Evolutionary conservation across 2,888 invertebrate genomes (phyloP).

Genomic region (Amiota communis): DNA sequence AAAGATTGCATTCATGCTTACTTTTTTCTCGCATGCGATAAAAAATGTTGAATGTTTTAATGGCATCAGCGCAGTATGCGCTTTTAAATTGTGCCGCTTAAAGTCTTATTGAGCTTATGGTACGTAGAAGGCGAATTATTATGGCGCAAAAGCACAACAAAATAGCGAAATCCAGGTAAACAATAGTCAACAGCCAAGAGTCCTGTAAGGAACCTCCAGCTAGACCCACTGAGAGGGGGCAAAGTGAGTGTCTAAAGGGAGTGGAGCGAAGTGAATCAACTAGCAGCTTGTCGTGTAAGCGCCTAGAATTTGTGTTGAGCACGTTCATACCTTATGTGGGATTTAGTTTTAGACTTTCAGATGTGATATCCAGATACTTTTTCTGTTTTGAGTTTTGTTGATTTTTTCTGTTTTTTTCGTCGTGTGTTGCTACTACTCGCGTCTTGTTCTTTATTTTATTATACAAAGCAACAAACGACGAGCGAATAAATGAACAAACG

Average conservation of each 20-base stretch:
- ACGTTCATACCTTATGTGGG: constrained; percentile 66
- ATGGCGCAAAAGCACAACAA: neutral
- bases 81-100: constrained; percentile 22
- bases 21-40: neutral
- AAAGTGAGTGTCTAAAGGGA: neutral
- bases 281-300: constrained; percentile 49
- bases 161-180: neutral
- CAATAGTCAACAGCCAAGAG: neutral
- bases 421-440: too few relatives aligned
- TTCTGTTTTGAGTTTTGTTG: neutral
- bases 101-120: neutral
- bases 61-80: neutral
- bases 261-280: constrained; percentile 10
- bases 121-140: too few relatives aligned
- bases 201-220: too few relatives aligned
- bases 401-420: neutral
- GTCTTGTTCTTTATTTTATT: constrained; percentile 12
- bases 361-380: neutral
- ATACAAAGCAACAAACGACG: neutral
- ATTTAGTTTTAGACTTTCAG: constrained; percentile 61
- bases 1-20: neutral
- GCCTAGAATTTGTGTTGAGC: constrained; percentile 66
- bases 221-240: too few relatives aligned
- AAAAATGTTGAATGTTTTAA: neutral
- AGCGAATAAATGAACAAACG: too few relatives aligned